Evolutionary conservation across 2,888 invertebrate genomes (phyloP).

Genomic region (Cylindroiulus punctatus): DNA sequence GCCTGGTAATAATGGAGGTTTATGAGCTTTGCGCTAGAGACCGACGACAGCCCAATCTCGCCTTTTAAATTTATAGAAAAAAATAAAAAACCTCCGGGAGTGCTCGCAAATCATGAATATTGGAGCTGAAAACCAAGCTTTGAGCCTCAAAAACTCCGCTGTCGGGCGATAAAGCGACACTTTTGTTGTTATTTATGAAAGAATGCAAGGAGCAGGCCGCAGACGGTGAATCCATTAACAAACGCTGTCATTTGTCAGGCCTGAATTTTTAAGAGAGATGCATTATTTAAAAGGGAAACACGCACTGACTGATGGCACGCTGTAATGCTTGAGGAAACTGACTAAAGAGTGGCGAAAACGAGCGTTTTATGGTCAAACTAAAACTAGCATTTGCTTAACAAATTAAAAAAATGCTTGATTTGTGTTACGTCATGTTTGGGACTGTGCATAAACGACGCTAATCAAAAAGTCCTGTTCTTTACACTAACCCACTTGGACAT

Average conservation of each 20-base stretch:
- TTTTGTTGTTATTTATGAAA: conserved; percentile 1
- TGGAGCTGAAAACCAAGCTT: neutral
- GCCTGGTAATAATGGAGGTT: conserved; percentile 4
- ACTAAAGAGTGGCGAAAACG: too few relatives aligned
- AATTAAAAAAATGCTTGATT: too few relatives aligned
- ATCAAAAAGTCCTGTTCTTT: too few relatives aligned
- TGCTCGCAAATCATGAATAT: conserved; percentile 38
- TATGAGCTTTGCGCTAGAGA: neutral
- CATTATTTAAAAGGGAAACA: neutral
- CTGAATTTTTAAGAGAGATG: neutral
- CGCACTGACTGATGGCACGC: neutral
- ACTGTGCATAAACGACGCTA: too few relatives aligned
- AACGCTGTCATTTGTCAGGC: neutral
- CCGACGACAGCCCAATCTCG: conserved; percentile 24
- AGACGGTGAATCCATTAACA: neutral
- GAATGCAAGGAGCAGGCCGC: neutral
- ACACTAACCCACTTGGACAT: too few relatives aligned
- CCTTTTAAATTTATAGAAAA: neutral
- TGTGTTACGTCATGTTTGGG: too few relatives aligned
- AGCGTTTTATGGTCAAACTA: neutral
- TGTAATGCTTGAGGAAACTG: too few relatives aligned
- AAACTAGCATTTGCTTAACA: too few relatives aligned
- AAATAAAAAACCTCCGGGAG: neutral
- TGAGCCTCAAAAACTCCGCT: neutral
- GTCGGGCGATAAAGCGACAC: neutral